Conservation (phyloP, 2,888 invertebrate genomes). For the Diachrysia chrysitis region DNA sequence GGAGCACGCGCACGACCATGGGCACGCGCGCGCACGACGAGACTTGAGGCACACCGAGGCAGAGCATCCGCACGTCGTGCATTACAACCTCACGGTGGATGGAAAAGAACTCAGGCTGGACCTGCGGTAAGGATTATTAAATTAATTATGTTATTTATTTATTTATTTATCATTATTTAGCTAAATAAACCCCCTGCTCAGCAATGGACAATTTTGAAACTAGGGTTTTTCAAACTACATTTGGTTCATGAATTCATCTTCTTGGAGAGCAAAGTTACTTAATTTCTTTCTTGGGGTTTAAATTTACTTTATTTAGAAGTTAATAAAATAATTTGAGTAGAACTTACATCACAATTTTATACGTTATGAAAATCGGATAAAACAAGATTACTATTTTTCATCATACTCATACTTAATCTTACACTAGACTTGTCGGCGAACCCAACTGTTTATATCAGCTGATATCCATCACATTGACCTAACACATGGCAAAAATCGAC, state of each 20-base stretch:
- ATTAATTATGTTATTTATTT: too few species aligned
- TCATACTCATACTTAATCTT: background rate
- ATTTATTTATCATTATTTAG: too few species aligned
- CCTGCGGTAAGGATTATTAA: slow-evolving; percentile 74
- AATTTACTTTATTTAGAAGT: too few species aligned
- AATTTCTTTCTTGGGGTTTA: too few species aligned
- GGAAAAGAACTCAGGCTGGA: slow-evolving; percentile 83
- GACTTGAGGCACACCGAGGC: slow-evolving; percentile 77
- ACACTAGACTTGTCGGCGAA: background rate
- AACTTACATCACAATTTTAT: background rate
- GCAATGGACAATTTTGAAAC: too few species aligned
- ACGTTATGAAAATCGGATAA: background rate
- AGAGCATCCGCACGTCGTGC: slow-evolving; percentile 75
- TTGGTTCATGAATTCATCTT: too few species aligned
- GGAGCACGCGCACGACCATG: slow-evolving; percentile 87
- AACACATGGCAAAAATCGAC: slow-evolving; percentile 30
- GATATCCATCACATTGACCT: slow-evolving; percentile 9
- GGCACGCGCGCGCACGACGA: slow-evolving; percentile 86
- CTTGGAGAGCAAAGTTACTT: too few species aligned
- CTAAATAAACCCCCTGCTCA: too few species aligned
- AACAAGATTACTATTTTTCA: background rate
- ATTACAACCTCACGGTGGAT: slow-evolving; percentile 86
- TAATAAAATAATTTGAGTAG: too few species aligned
- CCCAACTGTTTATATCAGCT: background rate
- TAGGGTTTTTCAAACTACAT: too few species aligned